A percentile compares a stretch with the other conserved stretches of the same genome.
These are phyloP conservation scores for Zaprionus vittiger DNA, from an alignment of 1,140 invertebrate genomes.

Conservation along the genomic window DNA sequence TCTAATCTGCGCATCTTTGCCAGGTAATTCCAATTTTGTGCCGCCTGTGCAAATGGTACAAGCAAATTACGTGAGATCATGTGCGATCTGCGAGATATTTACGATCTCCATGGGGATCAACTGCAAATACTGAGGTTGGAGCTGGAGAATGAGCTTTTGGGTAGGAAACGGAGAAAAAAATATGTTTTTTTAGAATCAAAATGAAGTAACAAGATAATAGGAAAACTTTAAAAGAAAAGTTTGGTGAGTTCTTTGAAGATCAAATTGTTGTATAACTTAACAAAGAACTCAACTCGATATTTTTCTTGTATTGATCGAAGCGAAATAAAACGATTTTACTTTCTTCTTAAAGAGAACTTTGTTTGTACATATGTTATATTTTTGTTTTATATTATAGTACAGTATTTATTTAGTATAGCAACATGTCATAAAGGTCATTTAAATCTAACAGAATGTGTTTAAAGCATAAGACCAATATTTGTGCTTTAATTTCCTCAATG, in stretches of 20 bases:
- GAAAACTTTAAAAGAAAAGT: too few relatives aligned
- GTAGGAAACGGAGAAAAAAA: background rate
- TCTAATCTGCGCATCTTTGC: constrained; percentile 14
- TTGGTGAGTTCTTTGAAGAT: background rate
- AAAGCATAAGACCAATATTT: background rate
- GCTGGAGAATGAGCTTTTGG: background rate
- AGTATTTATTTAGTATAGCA: too few relatives aligned
- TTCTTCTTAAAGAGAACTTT: background rate
- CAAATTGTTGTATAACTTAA: too few relatives aligned
- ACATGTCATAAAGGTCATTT: background rate
- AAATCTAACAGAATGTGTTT: background rate
- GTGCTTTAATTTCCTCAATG: background rate
- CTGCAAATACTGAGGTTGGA: background rate
- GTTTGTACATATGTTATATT: background rate
- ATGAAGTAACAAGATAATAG: background rate
- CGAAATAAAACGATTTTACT: too few relatives aligned
- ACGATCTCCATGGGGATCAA: background rate
- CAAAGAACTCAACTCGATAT: background rate
- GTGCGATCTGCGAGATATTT: background rate
- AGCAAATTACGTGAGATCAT: background rate
- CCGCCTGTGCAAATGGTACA: background rate
- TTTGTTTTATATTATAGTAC: background rate
- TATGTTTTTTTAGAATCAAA: background rate
- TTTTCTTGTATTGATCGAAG: background rate
- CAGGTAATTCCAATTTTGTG: constrained; percentile 9